phyloP scores from a whole-genome alignment of 1,140 invertebrate genomes.

The Magallana ariakensis region DNA sequence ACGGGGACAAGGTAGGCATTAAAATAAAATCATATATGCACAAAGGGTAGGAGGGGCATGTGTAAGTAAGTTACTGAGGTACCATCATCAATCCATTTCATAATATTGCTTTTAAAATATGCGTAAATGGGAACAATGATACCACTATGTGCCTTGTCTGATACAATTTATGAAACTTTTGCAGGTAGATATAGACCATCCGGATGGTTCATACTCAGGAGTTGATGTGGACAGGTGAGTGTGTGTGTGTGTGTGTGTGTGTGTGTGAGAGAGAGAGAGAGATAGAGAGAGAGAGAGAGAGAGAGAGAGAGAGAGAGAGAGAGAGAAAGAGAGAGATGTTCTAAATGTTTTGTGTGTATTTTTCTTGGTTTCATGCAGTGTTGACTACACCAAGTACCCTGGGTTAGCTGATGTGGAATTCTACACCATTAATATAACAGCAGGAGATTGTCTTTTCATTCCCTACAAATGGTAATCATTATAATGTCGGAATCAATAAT shows the following conservation, averaged over 20 bases:
- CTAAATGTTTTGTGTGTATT: background rate
- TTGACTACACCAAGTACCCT: conserved; percentile 75
- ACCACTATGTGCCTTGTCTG: no score
- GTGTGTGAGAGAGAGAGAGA: background rate
- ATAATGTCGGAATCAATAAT: no score
- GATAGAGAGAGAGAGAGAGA: background rate
- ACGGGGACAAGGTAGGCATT: conserved; percentile 70
- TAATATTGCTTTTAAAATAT: no score
- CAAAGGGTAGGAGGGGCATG: no score
- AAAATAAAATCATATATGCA: no score
- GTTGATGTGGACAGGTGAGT: conserved; percentile 77
- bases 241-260: background rate
- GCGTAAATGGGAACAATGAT: no score
- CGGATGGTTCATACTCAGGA: conserved; percentile 72
- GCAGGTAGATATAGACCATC: conserved; percentile 71
- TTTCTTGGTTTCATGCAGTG: conserved; percentile 59
- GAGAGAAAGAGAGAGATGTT: background rate
- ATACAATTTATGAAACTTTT: conserved; percentile 11
- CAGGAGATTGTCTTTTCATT: conserved; percentile 78
- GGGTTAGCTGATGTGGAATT: conserved; percentile 74
- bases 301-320: background rate
- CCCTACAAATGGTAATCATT: conserved; percentile 74
- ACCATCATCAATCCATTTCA: no score
- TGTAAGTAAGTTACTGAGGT: no score
- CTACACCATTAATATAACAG: conserved; percentile 68